Base-by-base conservation (phyloP, 2,797 vertebrate genomes). In the Rhynchonycteris naso region DNA sequence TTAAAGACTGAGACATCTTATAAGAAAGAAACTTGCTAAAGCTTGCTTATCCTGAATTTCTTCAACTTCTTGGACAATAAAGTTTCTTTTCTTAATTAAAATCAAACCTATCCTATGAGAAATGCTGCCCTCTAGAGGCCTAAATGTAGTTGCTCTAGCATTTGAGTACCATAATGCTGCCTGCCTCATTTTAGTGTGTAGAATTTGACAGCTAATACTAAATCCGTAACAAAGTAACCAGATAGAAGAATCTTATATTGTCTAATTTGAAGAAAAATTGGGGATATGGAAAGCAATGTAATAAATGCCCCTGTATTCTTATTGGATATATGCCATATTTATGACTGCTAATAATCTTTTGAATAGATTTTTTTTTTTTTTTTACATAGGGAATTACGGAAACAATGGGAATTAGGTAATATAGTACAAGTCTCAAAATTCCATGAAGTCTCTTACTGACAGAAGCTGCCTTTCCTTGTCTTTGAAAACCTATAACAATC, bases 61-160 rank as follows among this genome's bases (percentile, higher is more conserved):
- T 95, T 56, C 88, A 85, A 61, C 16, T 43, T 91, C 61, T 88
- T 84, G 50, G 79, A 58, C 66, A 61, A 14, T 95, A 47, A 16
- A 71, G 56, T 80, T 79, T 35, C 38, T 88, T 85, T 91, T 35
- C 47, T 43, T 43, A 43, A 33, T 54, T 35, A 8, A 58, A 43
- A 54, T 56, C 61, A 78, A 35, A 74, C 26, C 54, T 87, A 24
- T 93, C 56, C 63, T 82, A 0, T 96, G 94, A 97, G 87, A 97
- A 96, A 97, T 97, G 92, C 96, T 97, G 97, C 97, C 97, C 97
- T 96, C 97, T 97, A 97, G 95, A 78, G 97, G 88, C 56, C 4
- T 65, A 91, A 86, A 80, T 54, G 90, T 7, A 88, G 5, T 88
- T 95, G 30, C 30, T 96, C n/a, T 95, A 95, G 47, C 88, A 72